Evolutionary conservation across 2,113 vertebrate species (phyloP), one percentile per base, ranked within the genome.

Genomic region (Microcebus murinus): DNA sequence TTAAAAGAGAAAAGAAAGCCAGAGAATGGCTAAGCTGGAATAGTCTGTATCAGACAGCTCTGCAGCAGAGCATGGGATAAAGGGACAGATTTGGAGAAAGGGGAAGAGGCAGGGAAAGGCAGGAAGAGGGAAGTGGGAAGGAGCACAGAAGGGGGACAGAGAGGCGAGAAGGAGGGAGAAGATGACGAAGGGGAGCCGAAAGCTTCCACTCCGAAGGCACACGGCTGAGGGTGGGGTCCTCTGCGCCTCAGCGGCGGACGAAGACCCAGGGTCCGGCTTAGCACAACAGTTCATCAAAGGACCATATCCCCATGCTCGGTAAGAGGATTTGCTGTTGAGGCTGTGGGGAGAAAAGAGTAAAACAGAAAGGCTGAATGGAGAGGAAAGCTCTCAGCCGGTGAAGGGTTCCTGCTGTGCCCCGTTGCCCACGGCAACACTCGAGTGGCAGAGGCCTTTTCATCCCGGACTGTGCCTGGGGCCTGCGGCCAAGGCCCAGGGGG

Each of bases 1-100:
- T 91, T 96, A 92, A 98, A 97, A 90, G 94, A 92, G 84, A 95
- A 96, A 36, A 92, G 84, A 95, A 96, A 36, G 11, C 48, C 39
- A 85, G 86, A 77, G 45, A 65, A 21, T 50, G 76, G 96, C 12
- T 8, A 34, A 45, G 84, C 86, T 96, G 94, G 50, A 45, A 91
- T 57, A 20, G 70, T 92, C 5, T 48, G 50, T 67, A 61, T 59
- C 31, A 76, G 76, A 91, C 95, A 36, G 83, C 48, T 81, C 52
- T 71, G 70, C 27, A 6, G 21, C 20, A 12, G 14, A 82, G 45
- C 20, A 9, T 18, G 63, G 52, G 17, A 61, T 15, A 8, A 55
- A 34, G 15, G 15, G n/a, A 8, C 1, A 13, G 57, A 71, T 52
- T 1, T 83, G 80, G 39, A 84, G 39, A 45, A 61, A 25, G 52